A percentile compares a stretch with the other conserved stretches of the same genome.
Evolutionary conservation across 35 echinoderm and acorn worm genomes (phyloP).

Genomic region (Acanthaster planci): DNA sequence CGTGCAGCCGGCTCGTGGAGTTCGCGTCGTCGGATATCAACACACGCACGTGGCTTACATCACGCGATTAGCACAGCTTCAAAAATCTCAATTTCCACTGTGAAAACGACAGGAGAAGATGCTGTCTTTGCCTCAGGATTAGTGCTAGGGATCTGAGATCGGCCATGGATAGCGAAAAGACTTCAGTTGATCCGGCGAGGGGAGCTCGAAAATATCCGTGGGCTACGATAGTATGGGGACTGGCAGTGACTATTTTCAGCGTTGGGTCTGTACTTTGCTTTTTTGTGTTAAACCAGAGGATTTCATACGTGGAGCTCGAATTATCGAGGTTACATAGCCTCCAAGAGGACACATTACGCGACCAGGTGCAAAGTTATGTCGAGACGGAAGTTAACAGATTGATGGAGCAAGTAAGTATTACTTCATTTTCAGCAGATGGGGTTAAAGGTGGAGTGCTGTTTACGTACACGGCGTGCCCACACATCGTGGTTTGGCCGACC

Average conservation of each 20-base stretch:
- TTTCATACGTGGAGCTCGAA: constrained; percentile 13
- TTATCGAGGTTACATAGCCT: not conserved
- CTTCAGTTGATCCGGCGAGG: not conserved
- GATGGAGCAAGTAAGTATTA: constrained; percentile 14
- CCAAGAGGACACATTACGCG: not conserved
- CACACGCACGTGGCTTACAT: constrained; percentile 9
- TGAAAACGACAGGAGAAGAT: not conserved
- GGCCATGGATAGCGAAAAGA: constrained; percentile 5
- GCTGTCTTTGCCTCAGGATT: not conserved
- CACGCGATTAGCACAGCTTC: not conserved
- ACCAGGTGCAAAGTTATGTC: not conserved
- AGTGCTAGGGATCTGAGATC: not conserved
- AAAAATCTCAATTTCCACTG: not conserved
- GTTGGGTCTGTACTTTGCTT: not conserved
- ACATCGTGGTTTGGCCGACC: not conserved
- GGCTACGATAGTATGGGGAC: not conserved
- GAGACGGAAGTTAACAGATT: constrained; percentile 13
- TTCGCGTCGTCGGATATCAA: not conserved
- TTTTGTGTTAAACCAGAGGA: not conserved
- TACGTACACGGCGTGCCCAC: not conserved
- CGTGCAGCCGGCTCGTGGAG: not conserved
- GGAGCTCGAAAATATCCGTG: not conserved
- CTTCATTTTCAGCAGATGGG: not conserved
- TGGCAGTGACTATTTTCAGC: constrained; percentile 5
- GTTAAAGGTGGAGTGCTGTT: not conserved